These are phyloP conservation scores for Mus minutoides DNA, from an alignment of 2,797 vertebrate species.

Conservation along the genomic window DNA sequence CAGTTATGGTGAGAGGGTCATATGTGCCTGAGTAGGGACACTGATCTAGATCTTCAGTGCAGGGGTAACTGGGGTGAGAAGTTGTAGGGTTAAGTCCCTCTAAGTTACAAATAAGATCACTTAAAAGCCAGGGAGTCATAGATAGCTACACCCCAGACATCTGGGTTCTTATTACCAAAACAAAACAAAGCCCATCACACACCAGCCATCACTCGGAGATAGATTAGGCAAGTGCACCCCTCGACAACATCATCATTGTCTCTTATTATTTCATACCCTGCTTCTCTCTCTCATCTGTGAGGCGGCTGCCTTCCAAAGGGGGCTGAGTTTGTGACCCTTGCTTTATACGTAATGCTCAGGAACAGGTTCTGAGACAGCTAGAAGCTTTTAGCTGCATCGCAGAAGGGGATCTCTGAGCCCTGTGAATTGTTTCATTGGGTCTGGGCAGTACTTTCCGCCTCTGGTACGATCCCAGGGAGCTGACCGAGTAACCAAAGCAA, in stretches of 20 bases:
- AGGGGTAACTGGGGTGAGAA: background rate
- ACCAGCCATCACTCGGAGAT: background rate
- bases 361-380: background rate
- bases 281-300: background rate
- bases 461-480: constrained; percentile 22
- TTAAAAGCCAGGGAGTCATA: background rate
- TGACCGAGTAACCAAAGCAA: constrained; percentile 6
- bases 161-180: background rate
- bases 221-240: background rate
- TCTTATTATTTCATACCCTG: background rate
- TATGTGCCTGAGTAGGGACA: background rate
- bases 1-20: background rate
- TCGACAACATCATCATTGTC: background rate
- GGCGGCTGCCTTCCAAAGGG: background rate
- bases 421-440: constrained; percentile 49
- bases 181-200: background rate
- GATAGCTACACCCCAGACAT: background rate
- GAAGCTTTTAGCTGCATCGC: background rate
- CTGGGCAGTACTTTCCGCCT: constrained; percentile 25
- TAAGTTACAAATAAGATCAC: constrained; percentile 9
- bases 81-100: constrained; percentile 8
- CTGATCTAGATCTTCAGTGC: background rate
- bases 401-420: background rate
- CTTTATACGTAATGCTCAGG: background rate
- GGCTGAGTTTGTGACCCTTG: background rate